Evolutionary conservation across 1,140 invertebrate species (phyloP).

Genomic region (Bombus picipes): DNA sequence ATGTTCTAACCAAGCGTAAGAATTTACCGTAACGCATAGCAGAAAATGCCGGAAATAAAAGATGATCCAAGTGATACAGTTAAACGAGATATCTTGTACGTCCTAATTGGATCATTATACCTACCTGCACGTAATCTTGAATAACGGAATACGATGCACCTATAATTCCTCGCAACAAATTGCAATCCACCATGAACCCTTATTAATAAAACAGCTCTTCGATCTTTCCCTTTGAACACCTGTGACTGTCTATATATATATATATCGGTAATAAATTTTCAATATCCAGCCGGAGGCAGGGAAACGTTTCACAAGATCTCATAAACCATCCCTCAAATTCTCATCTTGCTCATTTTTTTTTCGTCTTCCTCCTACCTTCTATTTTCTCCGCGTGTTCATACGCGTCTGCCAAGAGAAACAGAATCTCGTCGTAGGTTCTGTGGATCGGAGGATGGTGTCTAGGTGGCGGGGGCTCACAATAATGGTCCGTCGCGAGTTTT

Average conservation of each 20-base stretch:
- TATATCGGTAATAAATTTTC: conserved; percentile 28
- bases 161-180: not conserved
- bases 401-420: conserved; percentile 45
- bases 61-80: conserved; percentile 2
- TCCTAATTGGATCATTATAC: conserved; percentile 10
- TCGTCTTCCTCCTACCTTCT: not conserved
- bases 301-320: conserved; percentile 13
- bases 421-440: conserved; percentile 23
- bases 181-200: not conserved
- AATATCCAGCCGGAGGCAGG: not conserved
- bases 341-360: conserved; percentile 37
- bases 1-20: not conserved
- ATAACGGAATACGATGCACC: conserved; percentile 15
- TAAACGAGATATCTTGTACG: conserved; percentile 7
- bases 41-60: not conserved
- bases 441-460: conserved; percentile 33
- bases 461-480: conserved; percentile 57
- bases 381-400: not conserved
- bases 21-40: not conserved
- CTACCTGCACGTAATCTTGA: not conserved
- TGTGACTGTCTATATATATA: not conserved
- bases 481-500: conserved; percentile 71
- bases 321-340: conserved; percentile 46
- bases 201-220: too few species aligned
- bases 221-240: not conserved